Evolutionary conservation across 1,140 invertebrate species (phyloP).

Genomic region (Arctopsyche grandis): DNA sequence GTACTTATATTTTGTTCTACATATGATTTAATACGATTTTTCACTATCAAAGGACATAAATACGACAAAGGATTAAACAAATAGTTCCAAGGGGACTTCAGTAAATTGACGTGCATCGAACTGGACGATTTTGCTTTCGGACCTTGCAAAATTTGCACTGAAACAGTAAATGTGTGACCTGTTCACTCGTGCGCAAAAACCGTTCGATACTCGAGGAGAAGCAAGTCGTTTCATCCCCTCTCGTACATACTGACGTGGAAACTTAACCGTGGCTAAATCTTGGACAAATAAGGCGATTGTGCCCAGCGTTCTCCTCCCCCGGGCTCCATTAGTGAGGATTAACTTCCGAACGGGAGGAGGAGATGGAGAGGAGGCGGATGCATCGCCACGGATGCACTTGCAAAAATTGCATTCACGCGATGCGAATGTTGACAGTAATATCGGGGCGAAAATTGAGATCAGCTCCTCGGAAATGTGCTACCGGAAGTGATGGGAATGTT

Average conservation of each 20-base stretch:
- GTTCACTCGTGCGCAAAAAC: too few species aligned
- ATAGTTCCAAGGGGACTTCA: too few species aligned
- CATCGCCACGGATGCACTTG: constrained; percentile 36
- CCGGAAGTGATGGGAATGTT: not conserved
- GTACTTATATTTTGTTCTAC: too few species aligned
- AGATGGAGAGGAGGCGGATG: not conserved
- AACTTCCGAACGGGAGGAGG: not conserved
- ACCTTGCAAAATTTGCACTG: too few species aligned
- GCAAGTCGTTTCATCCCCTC: too few species aligned
- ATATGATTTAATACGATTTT: too few species aligned
- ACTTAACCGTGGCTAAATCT: not conserved
- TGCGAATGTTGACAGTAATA: constrained; percentile 44
- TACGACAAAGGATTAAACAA: too few species aligned
- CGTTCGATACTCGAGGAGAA: too few species aligned
- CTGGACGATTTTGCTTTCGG: too few species aligned
- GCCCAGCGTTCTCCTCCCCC: not conserved
- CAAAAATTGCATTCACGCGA: constrained; percentile 44
- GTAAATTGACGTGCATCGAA: too few species aligned
- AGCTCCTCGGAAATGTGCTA: not conserved
- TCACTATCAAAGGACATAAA: too few species aligned
- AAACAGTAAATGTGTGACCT: too few species aligned
- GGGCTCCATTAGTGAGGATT: constrained; percentile 32
- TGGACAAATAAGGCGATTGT: not conserved
- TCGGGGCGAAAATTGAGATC: constrained; percentile 26
- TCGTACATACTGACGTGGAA: not conserved